Evolutionary conservation across 2,797 vertebrate genomes (phyloP), one percentile per base, ranked within the genome.

Genomic region (Poecilia picta): DNA sequence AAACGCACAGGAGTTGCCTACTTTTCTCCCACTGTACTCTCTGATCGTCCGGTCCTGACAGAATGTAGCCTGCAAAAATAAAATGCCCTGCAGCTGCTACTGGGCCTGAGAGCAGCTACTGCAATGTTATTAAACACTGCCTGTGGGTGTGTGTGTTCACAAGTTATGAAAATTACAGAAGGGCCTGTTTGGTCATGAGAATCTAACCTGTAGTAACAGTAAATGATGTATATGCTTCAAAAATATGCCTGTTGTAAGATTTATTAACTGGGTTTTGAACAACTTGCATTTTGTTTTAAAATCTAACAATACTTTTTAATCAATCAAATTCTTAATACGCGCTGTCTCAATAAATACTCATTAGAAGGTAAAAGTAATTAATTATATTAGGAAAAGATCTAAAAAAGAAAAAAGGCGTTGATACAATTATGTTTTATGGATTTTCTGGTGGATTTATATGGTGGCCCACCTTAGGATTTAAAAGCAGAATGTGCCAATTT

Each of bases 51-150:
- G 77, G 59, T 87, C 76, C 89, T 77, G 86, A 89, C 88, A 90
- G 87, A 83, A 82, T 49, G 78, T 75, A 53, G 87, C 41, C 85
- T 90, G 89, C 84, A 84, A 89, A 89, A 92, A 92, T 1, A 33
- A 33, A 88, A 91, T 79, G 90, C 84, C 74, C 71, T 81, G 93
- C 94, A 94, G 92, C 94, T 94, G 93, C 91, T 88, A 80, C 90
- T 86, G 92, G 86, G 91, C 79, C 87, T 79, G 79, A 80, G 75
- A 88, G 86, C 57, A 82, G 81, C 84, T 72, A 87, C 83, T 81
- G 78, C 78, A 82, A 55, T 83, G 87, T 80, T 89, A 79, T 77
- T 81, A 78, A 81, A 73, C 55, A 36, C 41, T 74, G 84, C 73
- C 80, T 73, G 79, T 78, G 76, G 33, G 68, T 46, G 78, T 72